phyloP scores from a whole-genome alignment of 2,888 invertebrate genomes.

The Eupithecia subfuscata region DNA sequence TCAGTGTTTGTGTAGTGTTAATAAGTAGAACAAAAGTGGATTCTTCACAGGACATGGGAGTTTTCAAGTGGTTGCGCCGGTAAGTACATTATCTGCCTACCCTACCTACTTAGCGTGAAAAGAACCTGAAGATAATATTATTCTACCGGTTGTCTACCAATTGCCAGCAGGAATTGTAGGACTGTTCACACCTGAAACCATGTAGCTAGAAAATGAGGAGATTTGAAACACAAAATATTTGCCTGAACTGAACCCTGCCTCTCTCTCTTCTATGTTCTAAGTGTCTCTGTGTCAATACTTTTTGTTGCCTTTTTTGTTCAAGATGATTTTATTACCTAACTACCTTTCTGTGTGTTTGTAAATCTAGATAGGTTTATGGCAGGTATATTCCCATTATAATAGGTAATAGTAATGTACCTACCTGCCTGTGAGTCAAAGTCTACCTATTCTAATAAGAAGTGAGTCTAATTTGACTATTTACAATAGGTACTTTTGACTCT shows the following conservation, averaged over 20 bases:
- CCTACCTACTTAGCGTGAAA: not conserved
- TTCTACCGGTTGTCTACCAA: not conserved
- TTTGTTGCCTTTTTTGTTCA: not conserved
- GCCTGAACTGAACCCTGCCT: not conserved
- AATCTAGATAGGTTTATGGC: not conserved
- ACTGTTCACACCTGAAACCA: not conserved
- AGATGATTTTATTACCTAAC: not conserved
- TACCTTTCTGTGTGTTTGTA: not conserved
- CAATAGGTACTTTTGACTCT: not conserved
- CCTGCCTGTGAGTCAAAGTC: not conserved
- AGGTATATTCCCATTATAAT: too few relatives aligned
- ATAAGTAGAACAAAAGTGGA: slow-evolving; percentile 63
- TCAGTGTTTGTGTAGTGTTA: slow-evolving; percentile 48
- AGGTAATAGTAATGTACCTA: not conserved
- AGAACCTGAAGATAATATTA: not conserved
- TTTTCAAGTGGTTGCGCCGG: slow-evolving; percentile 82
- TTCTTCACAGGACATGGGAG: slow-evolving; percentile 75
- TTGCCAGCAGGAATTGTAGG: not conserved
- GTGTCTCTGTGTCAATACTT: not conserved
- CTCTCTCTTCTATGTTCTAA: too few relatives aligned
- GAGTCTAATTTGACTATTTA: too few relatives aligned
- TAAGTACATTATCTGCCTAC: slow-evolving; percentile 56
- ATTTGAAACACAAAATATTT: not conserved
- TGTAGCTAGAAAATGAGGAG: not conserved
- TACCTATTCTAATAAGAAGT: not conserved